phyloP scores from a whole-genome alignment of 2,113 vertebrate species.

The Odocoileus virginianus region DNA sequence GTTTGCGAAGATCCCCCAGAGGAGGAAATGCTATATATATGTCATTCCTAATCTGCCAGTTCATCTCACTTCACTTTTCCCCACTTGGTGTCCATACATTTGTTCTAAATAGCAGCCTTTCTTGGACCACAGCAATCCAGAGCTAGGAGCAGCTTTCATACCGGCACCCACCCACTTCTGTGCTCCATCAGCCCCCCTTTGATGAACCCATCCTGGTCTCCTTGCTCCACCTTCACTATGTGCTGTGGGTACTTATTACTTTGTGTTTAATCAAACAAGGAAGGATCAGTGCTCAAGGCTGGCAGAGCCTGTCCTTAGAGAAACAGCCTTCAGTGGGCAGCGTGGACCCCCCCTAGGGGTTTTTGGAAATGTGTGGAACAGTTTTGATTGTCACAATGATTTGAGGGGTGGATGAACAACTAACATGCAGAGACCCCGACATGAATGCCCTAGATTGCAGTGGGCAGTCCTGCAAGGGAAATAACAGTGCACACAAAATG shows the following conservation, averaged over 20 bases:
- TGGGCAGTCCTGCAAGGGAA: not conserved
- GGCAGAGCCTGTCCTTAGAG: not conserved
- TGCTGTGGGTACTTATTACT: not conserved
- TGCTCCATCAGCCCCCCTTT: fast-evolving
- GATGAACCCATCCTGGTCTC: not conserved
- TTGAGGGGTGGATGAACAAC: not conserved
- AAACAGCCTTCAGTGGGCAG: not conserved
- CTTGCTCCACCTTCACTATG: no score
- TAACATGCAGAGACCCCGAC: not conserved
- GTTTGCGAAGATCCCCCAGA: not conserved
- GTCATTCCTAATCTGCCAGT: not conserved
- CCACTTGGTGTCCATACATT: not conserved
- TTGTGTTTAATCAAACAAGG: not conserved
- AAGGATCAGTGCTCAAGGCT: not conserved
- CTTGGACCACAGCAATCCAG: not conserved
- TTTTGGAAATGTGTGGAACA: not conserved
- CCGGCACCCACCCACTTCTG: no score
- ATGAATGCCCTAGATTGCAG: not conserved
- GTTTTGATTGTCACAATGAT: not conserved
- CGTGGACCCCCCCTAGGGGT: not conserved
- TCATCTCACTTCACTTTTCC: not conserved
- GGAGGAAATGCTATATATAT: not conserved
- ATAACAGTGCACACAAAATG: not conserved
- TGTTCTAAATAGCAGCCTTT: not conserved
- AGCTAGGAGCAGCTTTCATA: not conserved